Conservation (phyloP, 2,113 vertebrate species). For the Petroica traversi region DNA sequence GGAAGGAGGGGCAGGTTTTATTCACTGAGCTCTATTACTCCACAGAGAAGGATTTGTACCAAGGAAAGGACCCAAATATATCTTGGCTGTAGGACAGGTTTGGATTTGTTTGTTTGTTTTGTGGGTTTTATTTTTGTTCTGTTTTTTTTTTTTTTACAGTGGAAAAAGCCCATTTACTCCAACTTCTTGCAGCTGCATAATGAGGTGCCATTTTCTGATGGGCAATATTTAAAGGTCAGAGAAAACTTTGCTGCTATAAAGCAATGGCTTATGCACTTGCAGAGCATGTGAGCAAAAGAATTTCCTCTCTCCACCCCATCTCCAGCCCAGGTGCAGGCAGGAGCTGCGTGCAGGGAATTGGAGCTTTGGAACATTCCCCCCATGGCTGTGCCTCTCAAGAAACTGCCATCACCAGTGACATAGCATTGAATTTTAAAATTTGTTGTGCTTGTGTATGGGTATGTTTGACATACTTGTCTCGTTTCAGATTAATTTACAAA, state of each 20-base stretch:
- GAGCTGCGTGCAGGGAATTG: not conserved
- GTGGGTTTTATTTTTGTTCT: not conserved
- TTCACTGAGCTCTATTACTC: not conserved
- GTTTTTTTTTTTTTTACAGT: not conserved
- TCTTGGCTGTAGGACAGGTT: not conserved
- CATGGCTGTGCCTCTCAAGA: rapidly evolving
- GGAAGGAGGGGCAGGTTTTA: conserved; percentile 29
- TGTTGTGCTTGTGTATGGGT: not conserved
- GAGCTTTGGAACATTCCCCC: not conserved
- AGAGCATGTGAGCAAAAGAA: not conserved
- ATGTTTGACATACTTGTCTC: not conserved
- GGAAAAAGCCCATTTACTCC: not conserved
- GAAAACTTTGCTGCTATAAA: conserved; percentile 2
- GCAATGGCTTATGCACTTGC: not conserved
- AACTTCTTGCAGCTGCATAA: not conserved
- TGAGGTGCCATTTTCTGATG: conserved; percentile 6
- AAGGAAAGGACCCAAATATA: not conserved
- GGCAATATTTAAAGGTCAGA: conserved; percentile 33
- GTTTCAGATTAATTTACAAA: conserved; percentile 31
- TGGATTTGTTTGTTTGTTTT: not conserved
- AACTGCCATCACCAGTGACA: not conserved
- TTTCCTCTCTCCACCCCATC: not conserved
- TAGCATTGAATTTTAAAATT: not conserved
- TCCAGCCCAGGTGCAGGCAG: not conserved
- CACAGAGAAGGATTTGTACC: not conserved